These are phyloP conservation scores for Synergus japonicus DNA, from an alignment of 2,888 invertebrate species.

Conservation along the genomic window DNA sequence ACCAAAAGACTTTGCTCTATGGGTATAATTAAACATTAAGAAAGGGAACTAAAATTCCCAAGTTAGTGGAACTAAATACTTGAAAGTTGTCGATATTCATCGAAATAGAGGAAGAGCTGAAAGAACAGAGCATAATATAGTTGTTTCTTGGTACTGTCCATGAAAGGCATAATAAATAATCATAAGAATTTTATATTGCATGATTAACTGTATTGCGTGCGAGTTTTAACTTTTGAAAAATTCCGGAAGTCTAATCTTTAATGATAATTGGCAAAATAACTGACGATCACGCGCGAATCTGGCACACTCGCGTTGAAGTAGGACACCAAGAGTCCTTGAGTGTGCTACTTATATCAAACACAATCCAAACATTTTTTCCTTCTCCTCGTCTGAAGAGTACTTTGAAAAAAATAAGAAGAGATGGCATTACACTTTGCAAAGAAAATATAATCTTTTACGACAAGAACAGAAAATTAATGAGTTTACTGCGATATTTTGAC, in stretches of 20 bases:
- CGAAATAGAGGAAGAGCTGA: constrained; percentile 10
- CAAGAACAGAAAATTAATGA: too few species aligned
- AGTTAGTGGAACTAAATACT: constrained; percentile 42
- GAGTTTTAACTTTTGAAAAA: neutral
- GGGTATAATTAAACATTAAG: neutral
- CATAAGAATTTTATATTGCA: neutral
- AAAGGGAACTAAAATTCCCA: constrained; percentile 1
- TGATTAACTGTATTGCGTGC: constrained; percentile 6
- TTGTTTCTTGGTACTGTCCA: constrained; percentile 43
- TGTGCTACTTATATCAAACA: neutral
- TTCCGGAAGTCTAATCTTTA: constrained; percentile 9
- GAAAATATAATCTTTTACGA: too few species aligned
- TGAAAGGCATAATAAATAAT: constrained; percentile 8
- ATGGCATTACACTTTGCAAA: too few species aligned
- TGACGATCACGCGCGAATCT: neutral
- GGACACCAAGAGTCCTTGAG: constrained; percentile 2
- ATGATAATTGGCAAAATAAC: constrained; percentile 25
- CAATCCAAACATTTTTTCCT: neutral
- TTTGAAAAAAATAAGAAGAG: too few species aligned
- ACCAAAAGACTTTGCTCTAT: neutral
- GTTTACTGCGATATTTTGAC: too few species aligned
- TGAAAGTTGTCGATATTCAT: constrained; percentile 42
- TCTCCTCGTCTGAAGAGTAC: neutral
- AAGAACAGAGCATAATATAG: constrained; percentile 13
- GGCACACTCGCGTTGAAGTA: neutral